A percentile compares a stretch with the other conserved stretches of the same genome.
phyloP scores from a whole-genome alignment of 2,113 vertebrate species.

The Pan troglodytes region NHGRI_mPanTro3-v2.1_pri NC_072421.2:73313501-73314000 shows the following conservation, averaged over 20 bases:
- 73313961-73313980: neutral
- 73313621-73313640: neutral
- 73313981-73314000: neutral
- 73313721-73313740: neutral
- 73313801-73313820: neutral
- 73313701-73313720: too few species aligned
- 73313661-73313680: too few species aligned
- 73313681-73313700: too few species aligned
- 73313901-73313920: neutral
- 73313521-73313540: neutral
- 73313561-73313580: neutral
- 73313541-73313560: neutral
- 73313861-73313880: neutral
- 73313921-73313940: neutral
- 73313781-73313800: neutral
- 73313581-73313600: neutral
- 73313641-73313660: neutral
- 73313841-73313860: neutral
- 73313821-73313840: neutral
- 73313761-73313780: neutral
- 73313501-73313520: neutral
- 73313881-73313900: neutral
- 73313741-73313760: neutral
- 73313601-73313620: neutral
- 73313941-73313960: neutral